phyloP scores from a whole-genome alignment of 2,888 invertebrate species.

The Drosophila nigricruria region DNA sequence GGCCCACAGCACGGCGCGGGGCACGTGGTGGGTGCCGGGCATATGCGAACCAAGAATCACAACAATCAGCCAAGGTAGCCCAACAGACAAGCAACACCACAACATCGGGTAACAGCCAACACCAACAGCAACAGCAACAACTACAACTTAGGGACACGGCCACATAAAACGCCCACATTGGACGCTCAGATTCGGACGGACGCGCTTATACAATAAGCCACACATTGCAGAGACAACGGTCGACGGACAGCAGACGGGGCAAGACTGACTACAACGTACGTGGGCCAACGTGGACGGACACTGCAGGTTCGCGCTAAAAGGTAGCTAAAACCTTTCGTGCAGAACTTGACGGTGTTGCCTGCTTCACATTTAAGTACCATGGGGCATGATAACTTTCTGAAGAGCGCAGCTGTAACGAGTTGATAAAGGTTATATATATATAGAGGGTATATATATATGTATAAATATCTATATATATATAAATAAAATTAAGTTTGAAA shows the following conservation, averaged over 20 bases:
- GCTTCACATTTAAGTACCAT: slow-evolving; percentile 34
- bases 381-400: slow-evolving; percentile 30
- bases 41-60: slow-evolving; percentile 78
- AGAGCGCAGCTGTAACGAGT: not conserved
- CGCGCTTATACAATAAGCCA: slow-evolving; percentile 76
- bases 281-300: slow-evolving; percentile 28
- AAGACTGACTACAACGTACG: slow-evolving; percentile 21
- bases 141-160: slow-evolving; percentile 54
- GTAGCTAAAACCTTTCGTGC: slow-evolving; percentile 80
- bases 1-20: slow-evolving; percentile 7
- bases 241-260: slow-evolving; percentile 27
- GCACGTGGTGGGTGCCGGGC: slow-evolving; percentile 37
- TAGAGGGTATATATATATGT: not conserved
- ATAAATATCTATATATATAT: not conserved
- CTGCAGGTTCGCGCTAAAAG: slow-evolving; percentile 54
- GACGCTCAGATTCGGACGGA: slow-evolving; percentile 54
- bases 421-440: not conserved
- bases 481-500: not conserved
- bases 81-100: slow-evolving; percentile 62
- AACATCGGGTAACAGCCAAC: slow-evolving; percentile 50
- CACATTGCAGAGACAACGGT: slow-evolving; percentile 64
- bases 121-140: slow-evolving; percentile 42
- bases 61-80: slow-evolving; percentile 69
- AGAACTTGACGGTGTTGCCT: slow-evolving; percentile 63
- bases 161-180: slow-evolving; percentile 75